A percentile compares a stretch with the other conserved stretches of the same genome.
Evolutionary conservation across 1,140 invertebrate genomes (phyloP).

Genomic region (Tetramorium alpestre): DNA sequence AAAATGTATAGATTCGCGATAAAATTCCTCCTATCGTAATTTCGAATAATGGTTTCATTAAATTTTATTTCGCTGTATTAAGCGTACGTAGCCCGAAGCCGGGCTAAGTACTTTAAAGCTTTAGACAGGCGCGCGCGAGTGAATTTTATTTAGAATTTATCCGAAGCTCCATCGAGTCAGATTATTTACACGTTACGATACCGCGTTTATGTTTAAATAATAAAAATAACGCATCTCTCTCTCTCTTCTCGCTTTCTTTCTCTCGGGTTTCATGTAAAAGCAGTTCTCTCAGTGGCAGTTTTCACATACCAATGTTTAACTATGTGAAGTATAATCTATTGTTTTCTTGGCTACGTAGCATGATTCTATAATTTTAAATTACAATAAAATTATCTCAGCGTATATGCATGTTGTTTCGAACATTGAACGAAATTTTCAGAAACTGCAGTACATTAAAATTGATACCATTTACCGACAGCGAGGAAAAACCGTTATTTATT

Average conservation of each 20-base stretch:
- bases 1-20: neutral
- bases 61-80: neutral
- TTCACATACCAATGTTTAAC: slow-evolving; percentile 2
- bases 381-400: neutral
- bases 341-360: neutral
- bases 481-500: neutral
- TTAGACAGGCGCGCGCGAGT: neutral
- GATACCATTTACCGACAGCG: neutral
- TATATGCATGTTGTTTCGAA: neutral
- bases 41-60: neutral
- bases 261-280: slow-evolving; percentile 10
- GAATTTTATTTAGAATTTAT: slow-evolving; percentile 19
- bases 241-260: slow-evolving; percentile 7
- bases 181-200: neutral
- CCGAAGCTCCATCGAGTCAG: neutral
- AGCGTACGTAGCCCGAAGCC: neutral
- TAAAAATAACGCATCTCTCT: neutral
- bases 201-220: neutral
- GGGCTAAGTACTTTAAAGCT: neutral
- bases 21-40: slow-evolving; percentile 2
- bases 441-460: neutral
- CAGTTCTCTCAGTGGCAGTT: neutral
- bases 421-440: neutral
- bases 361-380: neutral
- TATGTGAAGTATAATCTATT: neutral